These are phyloP conservation scores for Tryphoninae sp. DNA, from an alignment of 2,888 invertebrate species.

Conservation along the genomic window DNA sequence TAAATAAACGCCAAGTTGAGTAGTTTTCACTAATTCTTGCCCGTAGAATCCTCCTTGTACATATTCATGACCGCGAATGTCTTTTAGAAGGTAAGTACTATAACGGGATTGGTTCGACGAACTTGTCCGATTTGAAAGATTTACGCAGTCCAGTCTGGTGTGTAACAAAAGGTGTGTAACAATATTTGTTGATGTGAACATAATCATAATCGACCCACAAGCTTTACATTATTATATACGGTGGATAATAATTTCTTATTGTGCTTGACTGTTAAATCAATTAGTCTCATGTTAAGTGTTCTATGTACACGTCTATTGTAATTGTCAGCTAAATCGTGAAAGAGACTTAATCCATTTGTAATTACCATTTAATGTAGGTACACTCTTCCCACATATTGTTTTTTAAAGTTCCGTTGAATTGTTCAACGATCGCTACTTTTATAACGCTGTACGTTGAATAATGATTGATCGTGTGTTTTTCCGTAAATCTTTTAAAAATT, in stretches of 20 bases:
- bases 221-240: slow-evolving; percentile 20
- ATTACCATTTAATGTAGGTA: slow-evolving; percentile 61
- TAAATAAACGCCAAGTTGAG: slow-evolving; percentile 68
- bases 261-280: slow-evolving; percentile 72
- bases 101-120: slow-evolving; percentile 5
- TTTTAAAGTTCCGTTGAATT: slow-evolving; percentile 69
- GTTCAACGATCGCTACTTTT: slow-evolving; percentile 73
- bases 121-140: slow-evolving; percentile 2
- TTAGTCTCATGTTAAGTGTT: slow-evolving; percentile 72
- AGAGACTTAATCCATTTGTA: slow-evolving; percentile 62
- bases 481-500: slow-evolving; percentile 45
- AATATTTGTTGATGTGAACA: slow-evolving; percentile 8
- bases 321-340: slow-evolving; percentile 43
- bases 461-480: slow-evolving; percentile 54
- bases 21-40: slow-evolving; percentile 72
- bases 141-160: slow-evolving; percentile 6
- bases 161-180: slow-evolving; percentile 17
- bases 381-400: slow-evolving; percentile 68
- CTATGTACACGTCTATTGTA: slow-evolving; percentile 75
- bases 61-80: slow-evolving; percentile 65
- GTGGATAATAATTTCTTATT: slow-evolving; percentile 15
- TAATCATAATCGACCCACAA: not conserved
- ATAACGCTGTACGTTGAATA: slow-evolving; percentile 66
- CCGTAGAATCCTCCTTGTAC: slow-evolving; percentile 75
- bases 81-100: slow-evolving; percentile 58